Conservation (phyloP, 2,888 invertebrate species). For the Lomographa bimaculata region DNA sequence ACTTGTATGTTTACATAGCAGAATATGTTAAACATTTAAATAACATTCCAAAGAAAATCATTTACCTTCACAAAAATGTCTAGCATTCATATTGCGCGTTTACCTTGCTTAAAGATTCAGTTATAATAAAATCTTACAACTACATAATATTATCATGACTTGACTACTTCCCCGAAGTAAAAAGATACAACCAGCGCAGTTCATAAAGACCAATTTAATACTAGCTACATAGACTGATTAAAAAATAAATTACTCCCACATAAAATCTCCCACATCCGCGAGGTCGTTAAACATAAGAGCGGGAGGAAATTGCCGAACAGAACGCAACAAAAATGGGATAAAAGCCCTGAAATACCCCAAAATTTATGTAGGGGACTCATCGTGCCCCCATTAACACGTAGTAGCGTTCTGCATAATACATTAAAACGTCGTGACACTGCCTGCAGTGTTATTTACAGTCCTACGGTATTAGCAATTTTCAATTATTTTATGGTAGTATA, state of each 20-base stretch:
- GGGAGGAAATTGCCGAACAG: slow-evolving; percentile 56
- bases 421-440: slow-evolving; percentile 69
- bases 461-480: slow-evolving; percentile 65
- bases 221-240: too few species aligned
- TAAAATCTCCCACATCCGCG: slow-evolving; percentile 22
- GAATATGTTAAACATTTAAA: too few species aligned
- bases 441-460: slow-evolving; percentile 69
- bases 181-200: too few species aligned
- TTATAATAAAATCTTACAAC: too few species aligned
- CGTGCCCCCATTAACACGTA: slow-evolving; percentile 72
- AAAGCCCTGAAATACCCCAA: slow-evolving; percentile 65
- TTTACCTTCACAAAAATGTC: too few species aligned
- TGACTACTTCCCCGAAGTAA: too few species aligned
- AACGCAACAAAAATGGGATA: slow-evolving; percentile 66
- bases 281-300: slow-evolving; percentile 23
- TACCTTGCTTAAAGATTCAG: too few species aligned
- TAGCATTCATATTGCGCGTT: too few species aligned
- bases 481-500: slow-evolving; percentile 59
- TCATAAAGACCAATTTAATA: too few species aligned
- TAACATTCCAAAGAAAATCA: too few species aligned
- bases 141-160: too few species aligned
- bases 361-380: slow-evolving; percentile 72
- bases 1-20: too few species aligned
- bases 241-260: slow-evolving; percentile 10
- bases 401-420: slow-evolving; percentile 74